These are phyloP conservation scores for Drosophila lini DNA, from an alignment of 1,140 invertebrate genomes.

Conservation along the genomic window DNA sequence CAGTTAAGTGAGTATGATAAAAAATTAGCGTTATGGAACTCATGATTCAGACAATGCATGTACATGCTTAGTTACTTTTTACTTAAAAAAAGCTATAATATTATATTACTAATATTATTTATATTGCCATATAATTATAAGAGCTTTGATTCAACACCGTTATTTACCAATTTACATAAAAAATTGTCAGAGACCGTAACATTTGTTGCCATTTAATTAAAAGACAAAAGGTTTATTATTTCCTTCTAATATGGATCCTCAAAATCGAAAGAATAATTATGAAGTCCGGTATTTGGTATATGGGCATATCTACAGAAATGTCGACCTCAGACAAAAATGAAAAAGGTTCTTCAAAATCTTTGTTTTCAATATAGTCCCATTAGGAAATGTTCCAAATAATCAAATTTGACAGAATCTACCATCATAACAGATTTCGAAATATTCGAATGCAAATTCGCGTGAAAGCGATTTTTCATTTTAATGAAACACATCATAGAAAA, in stretches of 20 bases:
- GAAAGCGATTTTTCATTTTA: no score
- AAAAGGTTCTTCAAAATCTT: no score
- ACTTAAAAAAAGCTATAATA: not conserved
- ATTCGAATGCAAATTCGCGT: no score
- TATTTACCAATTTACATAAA: not conserved
- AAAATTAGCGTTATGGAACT: not conserved
- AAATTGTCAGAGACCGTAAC: slow-evolving; percentile 2
- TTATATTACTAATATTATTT: not conserved
- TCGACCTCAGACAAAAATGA: no score
- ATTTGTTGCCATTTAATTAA: not conserved
- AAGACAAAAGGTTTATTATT: not conserved
- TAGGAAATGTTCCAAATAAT: no score
- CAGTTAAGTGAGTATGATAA: slow-evolving; percentile 11
- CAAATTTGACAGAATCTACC: no score
- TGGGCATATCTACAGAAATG: no score
- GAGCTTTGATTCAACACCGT: not conserved
- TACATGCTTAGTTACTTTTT: not conserved
- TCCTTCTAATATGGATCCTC: no score
- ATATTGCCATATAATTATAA: not conserved
- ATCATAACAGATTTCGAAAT: no score
- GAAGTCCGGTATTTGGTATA: not conserved
- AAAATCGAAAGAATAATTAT: not conserved
- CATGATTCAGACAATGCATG: not conserved
- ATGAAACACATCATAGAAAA: no score
- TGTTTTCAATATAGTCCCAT: no score